These are phyloP conservation scores for Chrysolina oricalcia DNA, from an alignment of 2,888 invertebrate genomes.

Conservation along the genomic window DNA sequence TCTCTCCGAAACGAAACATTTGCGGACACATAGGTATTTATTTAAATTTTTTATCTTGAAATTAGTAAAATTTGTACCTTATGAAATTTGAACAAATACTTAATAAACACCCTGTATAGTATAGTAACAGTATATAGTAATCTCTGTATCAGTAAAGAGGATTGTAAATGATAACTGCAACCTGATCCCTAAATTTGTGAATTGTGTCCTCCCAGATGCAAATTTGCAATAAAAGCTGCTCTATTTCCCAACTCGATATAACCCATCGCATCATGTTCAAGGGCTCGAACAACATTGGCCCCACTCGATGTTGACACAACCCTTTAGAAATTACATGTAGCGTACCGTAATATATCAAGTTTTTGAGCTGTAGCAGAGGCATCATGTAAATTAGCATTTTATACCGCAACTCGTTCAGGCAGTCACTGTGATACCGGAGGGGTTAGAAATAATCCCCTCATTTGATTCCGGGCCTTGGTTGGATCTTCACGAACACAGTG, in stretches of 20 bases:
- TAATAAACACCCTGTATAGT: too few relatives aligned
- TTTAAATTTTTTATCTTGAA: too few relatives aligned
- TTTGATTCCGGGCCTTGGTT: conserved; percentile 60
- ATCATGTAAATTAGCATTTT: conserved; percentile 65
- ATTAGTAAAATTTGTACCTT: too few relatives aligned
- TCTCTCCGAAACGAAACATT: too few relatives aligned
- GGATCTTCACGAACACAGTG: conserved; percentile 36
- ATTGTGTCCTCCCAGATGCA: too few relatives aligned
- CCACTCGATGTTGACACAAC: conserved; percentile 52
- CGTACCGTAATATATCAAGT: conserved; percentile 53
- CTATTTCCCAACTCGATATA: conserved; percentile 10
- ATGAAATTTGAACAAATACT: too few relatives aligned
- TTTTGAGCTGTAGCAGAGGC: conserved; percentile 60
- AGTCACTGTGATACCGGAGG: conserved; percentile 61
- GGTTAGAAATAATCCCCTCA: conserved; percentile 65
- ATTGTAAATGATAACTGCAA: too few relatives aligned
- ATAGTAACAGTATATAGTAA: too few relatives aligned
- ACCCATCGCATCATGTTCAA: conserved; percentile 21
- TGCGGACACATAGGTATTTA: too few relatives aligned
- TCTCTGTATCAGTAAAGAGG: too few relatives aligned
- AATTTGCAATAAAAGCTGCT: background rate
- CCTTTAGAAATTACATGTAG: conserved; percentile 38
- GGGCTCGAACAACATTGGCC: conserved; percentile 34
- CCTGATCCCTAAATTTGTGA: too few relatives aligned
- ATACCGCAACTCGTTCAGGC: conserved; percentile 62